Evolutionary conservation across 1,140 invertebrate species (phyloP), one percentile per base, ranked within the genome.

Genomic region (Drosophila arizonae): DNA sequence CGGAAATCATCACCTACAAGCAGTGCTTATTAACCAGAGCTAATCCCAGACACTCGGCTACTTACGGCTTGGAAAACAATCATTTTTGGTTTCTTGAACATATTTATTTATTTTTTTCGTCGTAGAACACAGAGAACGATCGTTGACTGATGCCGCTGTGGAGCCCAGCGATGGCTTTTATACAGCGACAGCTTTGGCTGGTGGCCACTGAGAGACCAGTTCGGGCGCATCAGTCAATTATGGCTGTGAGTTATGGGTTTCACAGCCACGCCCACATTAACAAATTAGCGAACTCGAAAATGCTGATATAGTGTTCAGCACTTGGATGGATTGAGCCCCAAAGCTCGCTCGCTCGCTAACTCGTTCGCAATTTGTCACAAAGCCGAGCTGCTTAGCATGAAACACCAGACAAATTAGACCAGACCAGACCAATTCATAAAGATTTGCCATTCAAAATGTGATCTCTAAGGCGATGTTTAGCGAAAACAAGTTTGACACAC

Each of bases 131-230:
- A 24, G 41, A 46, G 52, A 57, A 65, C 68, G 70, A 85, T 66
- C 65, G 77, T 72, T 81, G 66, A 89, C 85, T 89, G 85, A 82
- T 87, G 65, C 28, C 72, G 15, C 13, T 56, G 9, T 58, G 11
- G 15, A 21, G 24, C 3, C 6, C n/a, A 21, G 11, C 11, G 11
- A 4, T 13, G 72, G 15, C 76, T 69, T 86, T 58, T 87, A 86
- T 86, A 87, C 70, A 62, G 17, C 30, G n/a, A 24, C 3, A 9
- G 46, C 17, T n/a, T 8, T 41, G 15, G 52, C 36, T n/a, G 13
- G 4, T 28, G 11, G 52, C 15, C 36, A 15, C 11, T n/a, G 13
- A n/a, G 26, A 30, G 41, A 30, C 24, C n/a, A n/a, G 51, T 52
- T 33, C 15, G 6, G n/a, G 26, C 28, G 43, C 21, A 57, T 57